Evolutionary conservation across 2,888 invertebrate species (phyloP), one percentile per base, ranked within the genome.

Genomic region (Leptinotarsa juncta): DNA sequence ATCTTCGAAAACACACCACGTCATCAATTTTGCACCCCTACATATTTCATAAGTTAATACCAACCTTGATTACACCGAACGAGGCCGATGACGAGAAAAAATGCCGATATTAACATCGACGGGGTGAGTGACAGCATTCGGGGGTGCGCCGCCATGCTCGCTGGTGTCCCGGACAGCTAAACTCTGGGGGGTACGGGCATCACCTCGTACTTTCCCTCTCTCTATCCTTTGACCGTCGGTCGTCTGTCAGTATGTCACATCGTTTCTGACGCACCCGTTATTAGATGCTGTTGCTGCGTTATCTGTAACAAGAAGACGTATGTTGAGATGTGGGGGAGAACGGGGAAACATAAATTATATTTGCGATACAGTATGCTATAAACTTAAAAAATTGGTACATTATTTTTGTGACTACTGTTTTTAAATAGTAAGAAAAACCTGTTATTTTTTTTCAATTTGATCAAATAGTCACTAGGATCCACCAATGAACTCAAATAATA

Each of bases 261-360:
- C 76, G 76, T 78, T 76, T 76, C 78, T 77, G 80, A 81, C 79
- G 73, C 77, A 71, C 70, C 76, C 67, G 73, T 79, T 80, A 80
- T 80, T 79, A 77, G 79, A 75, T 72, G 74, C 65, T 69, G 73
- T 60, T 69, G 57, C 69, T 53, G 66, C 67, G 71, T 55, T 73
- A 75, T 69, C 80, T 79, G 79, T 66, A 81, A 80, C 76, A 77
- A 76, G 77, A 72, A 68, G 60, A 67, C 67, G 69, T 67, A 49
- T 55, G 49, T 26, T 69, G 4, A 50, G 67, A 57, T 69, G 53
- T 62, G 75, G 51, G 72, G 75, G 72, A 3, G 42, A 62, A 32
- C 42, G 62, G 62, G 32, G 62, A 42, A 62, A 12, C 7, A 10
- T 7, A 42, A 42, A 10, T 42, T 42, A 2, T 42, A 42, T 42